Evolutionary conservation across 2,797 vertebrate genomes (phyloP).

Genomic region (Hylomyscus alleni): DNA sequence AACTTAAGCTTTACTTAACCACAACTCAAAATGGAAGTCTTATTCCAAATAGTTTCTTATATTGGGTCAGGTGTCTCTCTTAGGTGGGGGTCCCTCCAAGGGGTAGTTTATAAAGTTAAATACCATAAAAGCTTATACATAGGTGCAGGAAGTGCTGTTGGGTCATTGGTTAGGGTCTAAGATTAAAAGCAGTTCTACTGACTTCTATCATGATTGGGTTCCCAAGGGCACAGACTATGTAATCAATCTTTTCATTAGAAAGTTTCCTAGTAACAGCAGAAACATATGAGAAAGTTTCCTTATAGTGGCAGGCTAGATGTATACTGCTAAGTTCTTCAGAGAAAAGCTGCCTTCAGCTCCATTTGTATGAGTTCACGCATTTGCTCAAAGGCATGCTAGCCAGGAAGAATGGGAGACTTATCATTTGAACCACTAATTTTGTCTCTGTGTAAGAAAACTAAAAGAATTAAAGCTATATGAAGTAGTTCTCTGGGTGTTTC

Average conservation of each 20-base stretch:
- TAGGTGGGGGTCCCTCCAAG: not conserved
- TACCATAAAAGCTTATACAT: not conserved
- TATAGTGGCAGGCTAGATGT: not conserved
- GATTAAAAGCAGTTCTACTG: not conserved
- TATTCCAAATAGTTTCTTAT: not conserved
- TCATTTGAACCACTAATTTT: constrained; percentile 27
- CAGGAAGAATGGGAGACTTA: constrained; percentile 42
- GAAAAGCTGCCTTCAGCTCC: constrained; percentile 11
- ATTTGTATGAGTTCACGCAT: not conserved
- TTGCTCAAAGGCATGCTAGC: not conserved
- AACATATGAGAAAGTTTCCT: no score
- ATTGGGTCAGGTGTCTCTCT: not conserved
- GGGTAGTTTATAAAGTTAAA: not conserved
- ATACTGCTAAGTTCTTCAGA: not conserved
- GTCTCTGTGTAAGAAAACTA: not conserved
- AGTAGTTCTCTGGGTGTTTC: not conserved
- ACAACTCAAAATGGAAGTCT: not conserved
- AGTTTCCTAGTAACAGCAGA: no score
- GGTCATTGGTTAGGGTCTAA: not conserved
- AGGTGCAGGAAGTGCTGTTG: not conserved
- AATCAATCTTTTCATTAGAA: no score
- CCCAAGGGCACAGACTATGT: no score
- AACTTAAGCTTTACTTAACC: not conserved
- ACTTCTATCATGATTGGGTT: no score
- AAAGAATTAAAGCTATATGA: not conserved